Evolutionary conservation across 2,888 invertebrate genomes (phyloP), one percentile per base, ranked within the genome.

Genomic region (Selenia dentaria): DNA sequence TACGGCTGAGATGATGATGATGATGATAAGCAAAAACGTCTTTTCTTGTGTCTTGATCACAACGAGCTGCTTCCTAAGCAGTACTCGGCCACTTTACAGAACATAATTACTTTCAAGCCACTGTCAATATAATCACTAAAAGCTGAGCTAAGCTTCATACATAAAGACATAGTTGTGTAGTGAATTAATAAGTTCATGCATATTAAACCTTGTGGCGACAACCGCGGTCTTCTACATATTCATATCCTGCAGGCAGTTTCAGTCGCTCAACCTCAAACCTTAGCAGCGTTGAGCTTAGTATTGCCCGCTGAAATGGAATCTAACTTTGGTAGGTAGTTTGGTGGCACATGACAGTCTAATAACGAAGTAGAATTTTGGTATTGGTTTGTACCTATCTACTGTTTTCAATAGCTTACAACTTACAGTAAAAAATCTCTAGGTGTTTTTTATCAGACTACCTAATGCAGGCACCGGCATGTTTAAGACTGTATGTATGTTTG

Each of bases 141-240:
- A 3, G 10, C 25, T 9, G 25, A 61, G 63, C 57, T 62, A 59
- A 38, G 24, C 12, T 12, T 8, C 25, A 14, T 24, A 40, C 31
- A 9, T 16, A 33, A 2, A 13, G 48, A 56, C 64, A 65, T 66
- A 73, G 70, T 69, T 70, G 26, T 72, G 57, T 70, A 68, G 66
- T 72, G 74, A 78, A 78, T 74, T 76, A 79, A 74, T 79, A 79
- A 76, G 78, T 74, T 81, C 77, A 80, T 81, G 79, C 77, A 83
- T 81, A 82, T 80, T 80, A 65, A 80, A 69, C 58, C 61, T 50
- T 34, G 59, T 54, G 53, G 59, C 55, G 66, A 61, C 69, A 72
- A 67, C 76, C 67, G 61, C 66, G 61, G 45, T 32, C 57, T 57
- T 59, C 69, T 78, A 66, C 79, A 81, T 82, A 80, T 79, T 79